phyloP scores from a whole-genome alignment of 2,888 invertebrate genomes.

The Drosophila pseudotakahashii region DNA sequence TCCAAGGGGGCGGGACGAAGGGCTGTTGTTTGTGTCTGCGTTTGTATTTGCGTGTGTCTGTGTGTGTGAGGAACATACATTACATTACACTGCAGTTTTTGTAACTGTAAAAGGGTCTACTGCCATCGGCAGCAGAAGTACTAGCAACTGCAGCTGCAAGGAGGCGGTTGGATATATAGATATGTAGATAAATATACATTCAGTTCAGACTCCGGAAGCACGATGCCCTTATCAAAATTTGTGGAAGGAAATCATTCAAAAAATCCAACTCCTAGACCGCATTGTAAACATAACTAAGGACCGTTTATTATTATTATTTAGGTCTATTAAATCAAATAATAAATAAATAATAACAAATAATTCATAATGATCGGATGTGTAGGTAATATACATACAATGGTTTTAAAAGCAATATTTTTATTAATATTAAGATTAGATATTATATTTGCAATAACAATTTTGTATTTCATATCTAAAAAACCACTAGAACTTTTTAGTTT shows the following conservation, averaged over 20 bases:
- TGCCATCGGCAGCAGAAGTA: constrained; percentile 26
- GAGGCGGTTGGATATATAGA: not conserved
- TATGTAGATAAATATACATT: not conserved
- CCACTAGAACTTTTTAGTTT: too few relatives aligned
- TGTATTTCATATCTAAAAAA: too few relatives aligned
- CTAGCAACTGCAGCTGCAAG: constrained; percentile 20
- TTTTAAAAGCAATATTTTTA: too few relatives aligned
- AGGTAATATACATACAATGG: too few relatives aligned
- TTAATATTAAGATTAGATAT: too few relatives aligned
- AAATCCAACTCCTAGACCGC: not conserved
- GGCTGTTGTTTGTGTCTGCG: constrained; percentile 9
- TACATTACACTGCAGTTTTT: constrained; percentile 65
- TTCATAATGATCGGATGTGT: too few relatives aligned
- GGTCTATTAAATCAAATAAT: too few relatives aligned
- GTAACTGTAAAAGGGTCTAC: constrained; percentile 56
- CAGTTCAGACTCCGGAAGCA: not conserved
- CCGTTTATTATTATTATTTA: too few relatives aligned
- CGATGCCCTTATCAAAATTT: constrained; percentile 13
- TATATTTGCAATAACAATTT: too few relatives aligned
- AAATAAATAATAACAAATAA: too few relatives aligned
- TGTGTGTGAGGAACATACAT: constrained; percentile 52
- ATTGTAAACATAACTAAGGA: not conserved
- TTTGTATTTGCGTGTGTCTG: constrained; percentile 13
- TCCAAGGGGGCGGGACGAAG: not conserved
- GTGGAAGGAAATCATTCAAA: too few relatives aligned